Evolutionary conservation across 1,140 invertebrate species (phyloP), one percentile per base, ranked within the genome.

Genomic region (Cepaea nemoralis): DNA sequence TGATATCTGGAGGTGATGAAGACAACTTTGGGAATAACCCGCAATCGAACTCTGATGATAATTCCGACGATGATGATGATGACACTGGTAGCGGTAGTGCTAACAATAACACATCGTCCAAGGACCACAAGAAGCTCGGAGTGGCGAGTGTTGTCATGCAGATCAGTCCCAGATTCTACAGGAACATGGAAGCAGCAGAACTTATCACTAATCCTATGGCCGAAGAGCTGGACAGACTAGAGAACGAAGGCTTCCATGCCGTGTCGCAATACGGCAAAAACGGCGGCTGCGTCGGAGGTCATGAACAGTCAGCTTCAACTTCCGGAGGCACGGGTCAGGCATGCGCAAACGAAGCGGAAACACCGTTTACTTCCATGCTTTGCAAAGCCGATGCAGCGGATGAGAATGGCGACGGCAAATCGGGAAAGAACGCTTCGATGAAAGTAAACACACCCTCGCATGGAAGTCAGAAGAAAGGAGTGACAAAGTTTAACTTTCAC

Each of bases 401-500:
- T 6, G 79, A 69, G 0, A 78, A 74, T 33, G 24, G 16, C 0
- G 77, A 74, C 22, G 27, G n/a, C 27, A 63, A 63, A 63, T 6
- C 24, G 81, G 35, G 70, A 83, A 63, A 77, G 87, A 59, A 48
- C 8, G 31, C 66, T 63, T 48, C 12, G 27, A 80, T 33, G 48
- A 82, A 35, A 77, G 82, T 69, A 39, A 81, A 63, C 8, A 16
- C n/a, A 31, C 1, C 6, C 1, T 31, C 45, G 85, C 78, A 63
- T 48, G 74, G 55, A 67, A 86, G 77, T 37, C 80, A 84, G 31
- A 90, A 88, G 83, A 87, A 89, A 80, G 87, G 85, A 48, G 87
- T 89, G 95, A 91, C 98, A 96, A 93, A 98, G 97, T 93, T 93
- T 83, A 90, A 90, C 82, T 91, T 90, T 86, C 89, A 89, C 70